Evolutionary conservation across 2,888 invertebrate genomes (phyloP).

Genomic region (Leucophenga montana): DNA sequence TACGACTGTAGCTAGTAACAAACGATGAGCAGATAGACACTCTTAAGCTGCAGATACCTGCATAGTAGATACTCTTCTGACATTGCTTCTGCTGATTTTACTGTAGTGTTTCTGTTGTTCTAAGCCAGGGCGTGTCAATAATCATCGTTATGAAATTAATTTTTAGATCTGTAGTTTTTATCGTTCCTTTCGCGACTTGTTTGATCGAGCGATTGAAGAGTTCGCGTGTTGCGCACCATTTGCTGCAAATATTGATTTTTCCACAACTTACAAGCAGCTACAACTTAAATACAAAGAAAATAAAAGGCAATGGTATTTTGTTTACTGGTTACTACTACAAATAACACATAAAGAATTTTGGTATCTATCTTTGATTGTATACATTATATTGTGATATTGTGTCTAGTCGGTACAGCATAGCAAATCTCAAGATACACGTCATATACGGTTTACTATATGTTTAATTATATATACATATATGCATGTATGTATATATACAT

Average conservation of each 20-base stretch:
- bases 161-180: slow-evolving; percentile 36
- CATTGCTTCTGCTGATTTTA: not conserved
- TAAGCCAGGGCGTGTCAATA: slow-evolving; percentile 54
- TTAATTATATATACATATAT: too few species aligned
- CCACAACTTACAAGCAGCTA: not conserved
- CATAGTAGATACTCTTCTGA: not conserved
- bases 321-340: too few species aligned
- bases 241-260: slow-evolving; percentile 28
- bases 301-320: too few species aligned
- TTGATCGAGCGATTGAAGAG: slow-evolving; percentile 5
- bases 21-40: not conserved
- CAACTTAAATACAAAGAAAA: too few species aligned
- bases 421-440: too few species aligned
- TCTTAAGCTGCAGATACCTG: not conserved
- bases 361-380: too few species aligned
- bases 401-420: too few species aligned
- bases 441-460: too few species aligned
- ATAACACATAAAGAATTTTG: too few species aligned
- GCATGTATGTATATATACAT: too few species aligned
- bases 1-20: not conserved
- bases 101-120: not conserved
- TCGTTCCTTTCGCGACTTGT: slow-evolving; percentile 29
- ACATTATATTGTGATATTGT: too few species aligned
- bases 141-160: slow-evolving; percentile 68
- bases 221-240: slow-evolving; percentile 53